Percentiles rank a stretch among this genome's conserved stretches.
Conservation (phyloP, 1,140 invertebrate genomes). For the Euwallacea similis region DNA sequence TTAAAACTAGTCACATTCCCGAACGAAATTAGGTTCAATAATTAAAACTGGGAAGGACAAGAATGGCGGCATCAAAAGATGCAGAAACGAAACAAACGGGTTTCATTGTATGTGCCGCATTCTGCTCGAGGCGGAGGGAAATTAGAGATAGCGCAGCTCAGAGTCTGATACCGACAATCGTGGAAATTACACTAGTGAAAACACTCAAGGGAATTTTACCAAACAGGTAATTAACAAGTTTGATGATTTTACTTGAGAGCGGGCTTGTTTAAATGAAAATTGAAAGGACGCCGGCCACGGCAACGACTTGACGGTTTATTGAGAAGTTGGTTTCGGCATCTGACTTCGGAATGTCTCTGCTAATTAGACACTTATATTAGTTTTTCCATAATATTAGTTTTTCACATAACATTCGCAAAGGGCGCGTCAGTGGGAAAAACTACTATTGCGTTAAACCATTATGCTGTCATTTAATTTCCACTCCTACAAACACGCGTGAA, state of each 20-base stretch:
- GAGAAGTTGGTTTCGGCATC: too few species aligned
- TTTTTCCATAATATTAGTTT: too few species aligned
- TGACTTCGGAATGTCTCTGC: too few species aligned
- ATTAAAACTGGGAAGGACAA: conserved; percentile 22
- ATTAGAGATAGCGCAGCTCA: conserved; percentile 48
- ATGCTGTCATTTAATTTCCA: too few species aligned
- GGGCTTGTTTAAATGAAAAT: conserved; percentile 17
- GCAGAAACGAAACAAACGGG: conserved; percentile 33
- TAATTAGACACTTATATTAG: too few species aligned
- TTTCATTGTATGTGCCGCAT: conserved; percentile 39
- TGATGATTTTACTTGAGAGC: conserved; percentile 51
- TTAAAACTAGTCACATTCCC: too few species aligned
- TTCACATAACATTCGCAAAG: too few species aligned
- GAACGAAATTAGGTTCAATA: conserved; percentile 20
- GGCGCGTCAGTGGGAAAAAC: too few species aligned
- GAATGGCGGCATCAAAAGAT: conserved; percentile 18
- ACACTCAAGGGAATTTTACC: conserved; percentile 53
- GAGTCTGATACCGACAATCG: conserved; percentile 53
- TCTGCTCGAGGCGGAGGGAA: conserved; percentile 43
- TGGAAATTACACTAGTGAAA: conserved; percentile 53
- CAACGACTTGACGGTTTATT: background rate
- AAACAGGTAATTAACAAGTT: conserved; percentile 55
- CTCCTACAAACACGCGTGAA: too few species aligned
- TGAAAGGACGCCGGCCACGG: background rate
- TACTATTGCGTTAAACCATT: too few species aligned